Evolutionary conservation across 2,888 invertebrate genomes (phyloP).

Genomic region (Penaeus monodon): DNA sequence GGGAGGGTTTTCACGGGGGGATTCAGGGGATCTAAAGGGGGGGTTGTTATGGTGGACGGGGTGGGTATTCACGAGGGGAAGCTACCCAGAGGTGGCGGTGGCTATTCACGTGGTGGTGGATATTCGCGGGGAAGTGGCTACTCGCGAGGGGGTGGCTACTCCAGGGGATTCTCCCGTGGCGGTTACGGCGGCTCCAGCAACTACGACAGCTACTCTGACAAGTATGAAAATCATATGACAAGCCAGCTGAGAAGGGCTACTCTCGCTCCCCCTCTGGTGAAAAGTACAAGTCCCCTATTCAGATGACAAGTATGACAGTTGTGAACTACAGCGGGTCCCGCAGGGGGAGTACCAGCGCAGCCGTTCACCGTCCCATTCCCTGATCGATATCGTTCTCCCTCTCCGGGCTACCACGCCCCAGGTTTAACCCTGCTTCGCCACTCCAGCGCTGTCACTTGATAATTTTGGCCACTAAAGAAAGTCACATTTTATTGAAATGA

Average conservation of each 20-base stretch:
- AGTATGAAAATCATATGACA: constrained; percentile 61
- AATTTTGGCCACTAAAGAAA: constrained; percentile 35
- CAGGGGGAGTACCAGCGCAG: constrained; percentile 64
- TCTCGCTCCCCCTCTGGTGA: constrained; percentile 63
- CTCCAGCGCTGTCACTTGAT: constrained; percentile 62
- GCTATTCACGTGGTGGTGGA: constrained; percentile 53
- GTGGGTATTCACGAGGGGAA: constrained; percentile 58
- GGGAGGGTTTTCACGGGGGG: constrained; percentile 58
- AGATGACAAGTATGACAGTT: constrained; percentile 61
- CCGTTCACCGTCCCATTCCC: constrained; percentile 64
- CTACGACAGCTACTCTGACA: constrained; percentile 54
- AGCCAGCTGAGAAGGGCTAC: constrained; percentile 63
- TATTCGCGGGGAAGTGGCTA: constrained; percentile 59
- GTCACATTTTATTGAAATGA: constrained; percentile 25
- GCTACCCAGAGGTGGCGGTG: constrained; percentile 58
- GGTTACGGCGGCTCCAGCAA: constrained; percentile 56
- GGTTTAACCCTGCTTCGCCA: constrained; percentile 64
- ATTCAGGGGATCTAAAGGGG: constrained; percentile 60
- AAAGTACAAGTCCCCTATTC: constrained; percentile 62
- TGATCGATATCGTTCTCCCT: constrained; percentile 62
- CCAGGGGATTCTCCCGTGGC: constrained; percentile 57
- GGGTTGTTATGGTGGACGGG: constrained; percentile 54
- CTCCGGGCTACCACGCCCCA: constrained; percentile 63
- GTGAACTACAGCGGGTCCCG: constrained; percentile 61
- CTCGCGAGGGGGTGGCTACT: constrained; percentile 54